Conservation (phyloP, 2,113 vertebrate genomes). For the Alligator sinensis region DNA sequence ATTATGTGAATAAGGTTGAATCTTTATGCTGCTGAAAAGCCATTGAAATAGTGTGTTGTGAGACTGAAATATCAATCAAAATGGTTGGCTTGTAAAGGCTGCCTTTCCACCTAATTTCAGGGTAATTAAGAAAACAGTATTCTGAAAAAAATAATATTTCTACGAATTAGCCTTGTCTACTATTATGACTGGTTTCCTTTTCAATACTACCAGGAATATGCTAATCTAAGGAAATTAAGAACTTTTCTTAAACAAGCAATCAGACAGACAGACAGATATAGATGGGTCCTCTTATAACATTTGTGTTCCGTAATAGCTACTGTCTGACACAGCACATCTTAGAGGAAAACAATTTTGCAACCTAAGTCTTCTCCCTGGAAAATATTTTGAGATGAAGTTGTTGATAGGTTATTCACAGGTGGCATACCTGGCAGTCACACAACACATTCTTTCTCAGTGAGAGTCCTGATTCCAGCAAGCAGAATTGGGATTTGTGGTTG, state of each 20-base stretch:
- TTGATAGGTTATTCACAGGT: slow-evolving; percentile 48
- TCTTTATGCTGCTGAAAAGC: slow-evolving; percentile 12
- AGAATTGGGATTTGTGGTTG: slow-evolving; percentile 29
- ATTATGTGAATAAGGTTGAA: neutral
- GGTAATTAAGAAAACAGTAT: neutral
- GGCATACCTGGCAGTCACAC: slow-evolving; percentile 8
- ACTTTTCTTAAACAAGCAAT: neutral
- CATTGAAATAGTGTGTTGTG: neutral
- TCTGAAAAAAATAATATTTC: neutral
- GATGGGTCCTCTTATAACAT: neutral
- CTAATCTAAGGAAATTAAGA: neutral
- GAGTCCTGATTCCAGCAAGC: slow-evolving; percentile 7
- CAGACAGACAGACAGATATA: neutral
- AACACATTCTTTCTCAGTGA: slow-evolving; percentile 10
- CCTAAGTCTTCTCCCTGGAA: slow-evolving; percentile 30
- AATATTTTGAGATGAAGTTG: slow-evolving; percentile 44
- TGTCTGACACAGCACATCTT: slow-evolving; percentile 8
- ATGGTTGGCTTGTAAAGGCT: neutral
- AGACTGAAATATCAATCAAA: slow-evolving; percentile 10
- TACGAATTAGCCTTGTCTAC: neutral
- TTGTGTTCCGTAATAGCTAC: slow-evolving; percentile 6
- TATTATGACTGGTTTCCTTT: neutral
- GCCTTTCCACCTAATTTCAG: neutral
- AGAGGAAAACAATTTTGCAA: slow-evolving; percentile 45
- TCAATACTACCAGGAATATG: neutral